A percentile compares a stretch with the other conserved stretches of the same genome.
Conservation (phyloP, 2,113 vertebrate species). For the Phyllostomus hastatus region DNA sequence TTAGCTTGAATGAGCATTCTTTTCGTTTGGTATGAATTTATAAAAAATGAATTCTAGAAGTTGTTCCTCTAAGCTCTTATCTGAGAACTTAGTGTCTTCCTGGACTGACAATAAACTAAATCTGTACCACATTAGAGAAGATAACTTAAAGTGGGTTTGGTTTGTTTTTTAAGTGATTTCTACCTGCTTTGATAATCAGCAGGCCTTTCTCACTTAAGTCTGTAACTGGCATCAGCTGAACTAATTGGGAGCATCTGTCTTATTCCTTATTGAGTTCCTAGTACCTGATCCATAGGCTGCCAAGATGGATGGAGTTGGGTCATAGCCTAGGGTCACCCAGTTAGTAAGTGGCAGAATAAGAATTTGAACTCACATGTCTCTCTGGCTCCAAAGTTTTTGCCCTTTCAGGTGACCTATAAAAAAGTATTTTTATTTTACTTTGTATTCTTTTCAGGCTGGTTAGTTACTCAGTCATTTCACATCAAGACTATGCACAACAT, state of each 20-base stretch:
- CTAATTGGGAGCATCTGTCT: background rate
- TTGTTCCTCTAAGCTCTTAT: background rate
- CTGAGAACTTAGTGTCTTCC: background rate
- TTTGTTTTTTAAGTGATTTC: background rate
- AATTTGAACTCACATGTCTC: background rate
- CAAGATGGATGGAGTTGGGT: background rate
- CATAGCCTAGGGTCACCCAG: background rate
- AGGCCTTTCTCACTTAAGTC: background rate
- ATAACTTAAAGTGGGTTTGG: background rate
- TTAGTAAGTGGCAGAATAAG: background rate
- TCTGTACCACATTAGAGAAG: background rate
- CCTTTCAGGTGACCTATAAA: background rate
- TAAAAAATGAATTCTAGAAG: background rate
- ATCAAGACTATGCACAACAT: background rate
- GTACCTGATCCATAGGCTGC: background rate
- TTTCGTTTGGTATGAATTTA: background rate
- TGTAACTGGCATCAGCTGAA: background rate
- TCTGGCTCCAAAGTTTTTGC: background rate
- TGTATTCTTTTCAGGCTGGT: background rate
- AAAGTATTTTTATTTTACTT: background rate
- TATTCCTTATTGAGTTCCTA: background rate
- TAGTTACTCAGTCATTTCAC: background rate
- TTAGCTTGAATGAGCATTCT: background rate
- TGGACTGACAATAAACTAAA: background rate
- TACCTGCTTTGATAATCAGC: background rate